A percentile compares a stretch with the other conserved stretches of the same genome.
Conservation (phyloP, 2,113 vertebrate species). For the Oryzias celebensis region DNA sequence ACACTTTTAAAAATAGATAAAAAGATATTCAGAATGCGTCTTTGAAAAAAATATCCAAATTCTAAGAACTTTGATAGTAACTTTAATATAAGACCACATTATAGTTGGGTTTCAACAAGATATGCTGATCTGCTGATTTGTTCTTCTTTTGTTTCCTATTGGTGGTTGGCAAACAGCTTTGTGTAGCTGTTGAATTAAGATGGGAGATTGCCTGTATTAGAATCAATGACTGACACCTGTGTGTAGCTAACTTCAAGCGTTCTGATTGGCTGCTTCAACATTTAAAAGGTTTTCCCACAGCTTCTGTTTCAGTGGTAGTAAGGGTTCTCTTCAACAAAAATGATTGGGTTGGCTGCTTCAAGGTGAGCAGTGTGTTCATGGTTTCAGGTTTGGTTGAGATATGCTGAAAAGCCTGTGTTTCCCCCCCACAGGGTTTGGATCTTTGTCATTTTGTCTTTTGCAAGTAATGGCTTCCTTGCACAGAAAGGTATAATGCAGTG, state of each 20-base stretch:
- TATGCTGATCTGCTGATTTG: too few relatives aligned
- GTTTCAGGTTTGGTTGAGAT: background rate
- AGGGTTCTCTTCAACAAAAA: background rate
- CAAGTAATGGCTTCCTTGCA: background rate
- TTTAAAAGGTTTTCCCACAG: background rate
- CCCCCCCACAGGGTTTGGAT: slow-evolving; percentile 13
- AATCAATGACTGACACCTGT: slow-evolving; percentile 16
- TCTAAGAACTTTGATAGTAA: background rate
- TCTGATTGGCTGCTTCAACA: slow-evolving; percentile 34
- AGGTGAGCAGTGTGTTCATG: background rate
- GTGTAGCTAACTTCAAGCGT: background rate
- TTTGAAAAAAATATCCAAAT: background rate
- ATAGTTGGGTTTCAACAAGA: too few relatives aligned
- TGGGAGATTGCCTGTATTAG: background rate
- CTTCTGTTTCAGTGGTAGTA: background rate
- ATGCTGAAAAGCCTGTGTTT: background rate
- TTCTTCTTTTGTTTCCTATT: background rate
- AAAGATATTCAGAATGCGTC: too few relatives aligned
- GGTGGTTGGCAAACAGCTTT: too few relatives aligned
- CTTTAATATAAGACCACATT: too few relatives aligned
- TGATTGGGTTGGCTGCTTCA: slow-evolving; percentile 8
- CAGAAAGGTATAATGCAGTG: slow-evolving; percentile 14
- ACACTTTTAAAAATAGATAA: too few relatives aligned
- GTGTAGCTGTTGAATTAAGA: too few relatives aligned
- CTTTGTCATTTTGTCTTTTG: slow-evolving; percentile 23